Conservation (phyloP, 1,140 invertebrate species). For the Drosophila serrata region DNA sequence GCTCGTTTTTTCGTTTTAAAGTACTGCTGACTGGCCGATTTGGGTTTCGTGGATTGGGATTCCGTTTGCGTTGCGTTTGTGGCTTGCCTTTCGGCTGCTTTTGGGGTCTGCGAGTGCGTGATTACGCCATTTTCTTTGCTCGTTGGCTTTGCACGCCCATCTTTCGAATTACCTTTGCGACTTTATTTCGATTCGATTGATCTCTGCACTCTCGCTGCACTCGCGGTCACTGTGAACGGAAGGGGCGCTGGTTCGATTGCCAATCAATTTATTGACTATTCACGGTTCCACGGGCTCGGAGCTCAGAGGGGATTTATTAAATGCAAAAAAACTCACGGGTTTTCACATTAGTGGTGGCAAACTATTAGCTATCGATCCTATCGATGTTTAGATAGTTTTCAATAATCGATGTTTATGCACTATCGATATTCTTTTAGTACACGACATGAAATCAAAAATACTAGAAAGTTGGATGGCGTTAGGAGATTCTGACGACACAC, state of each 20-base stretch:
- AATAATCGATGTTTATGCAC: too few relatives aligned
- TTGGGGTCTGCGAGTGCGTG: constrained; percentile 71
- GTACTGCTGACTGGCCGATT: constrained; percentile 77
- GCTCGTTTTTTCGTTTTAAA: constrained; percentile 46
- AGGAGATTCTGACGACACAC: too few relatives aligned
- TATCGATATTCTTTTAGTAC: too few relatives aligned
- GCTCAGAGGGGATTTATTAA: constrained; percentile 9
- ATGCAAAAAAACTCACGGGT: constrained; percentile 31
- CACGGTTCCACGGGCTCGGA: constrained; percentile 28
- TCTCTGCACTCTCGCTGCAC: constrained; percentile 45
- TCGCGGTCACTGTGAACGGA: constrained; percentile 47
- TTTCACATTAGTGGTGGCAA: too few relatives aligned
- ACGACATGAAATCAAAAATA: too few relatives aligned
- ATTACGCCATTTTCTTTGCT: constrained; percentile 82
- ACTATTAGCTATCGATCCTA: too few relatives aligned
- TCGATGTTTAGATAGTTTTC: too few relatives aligned
- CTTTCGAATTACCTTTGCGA: constrained; percentile 66
- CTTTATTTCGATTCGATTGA: constrained; percentile 43
- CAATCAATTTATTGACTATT: constrained; percentile 58
- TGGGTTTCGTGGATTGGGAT: constrained; percentile 56
- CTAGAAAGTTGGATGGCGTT: too few relatives aligned
- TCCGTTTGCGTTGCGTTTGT: constrained; percentile 73
- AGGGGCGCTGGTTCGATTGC: constrained; percentile 31
- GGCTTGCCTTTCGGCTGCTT: constrained; percentile 59
- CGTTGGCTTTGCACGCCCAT: constrained; percentile 69